Evolutionary conservation across 2,113 vertebrate species (phyloP).

Genomic region (Pagrus major): DNA sequence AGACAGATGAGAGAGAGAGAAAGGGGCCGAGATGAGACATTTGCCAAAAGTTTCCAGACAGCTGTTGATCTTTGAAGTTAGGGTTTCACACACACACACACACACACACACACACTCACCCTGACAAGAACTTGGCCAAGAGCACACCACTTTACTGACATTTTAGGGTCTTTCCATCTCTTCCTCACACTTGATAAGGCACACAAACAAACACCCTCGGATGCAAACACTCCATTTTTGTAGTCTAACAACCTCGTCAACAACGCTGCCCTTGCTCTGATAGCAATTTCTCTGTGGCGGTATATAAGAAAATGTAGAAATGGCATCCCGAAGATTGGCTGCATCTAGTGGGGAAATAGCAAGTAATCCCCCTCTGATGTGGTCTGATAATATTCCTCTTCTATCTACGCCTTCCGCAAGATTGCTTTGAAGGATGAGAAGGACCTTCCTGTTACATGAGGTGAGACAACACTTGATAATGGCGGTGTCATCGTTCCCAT

Average conservation of each 20-base stretch:
- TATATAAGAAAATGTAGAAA: constrained; percentile 30
- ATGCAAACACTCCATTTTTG: constrained; percentile 2
- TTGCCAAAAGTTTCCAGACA: constrained; percentile 60
- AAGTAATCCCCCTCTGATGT: constrained; percentile 29
- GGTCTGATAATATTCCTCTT: constrained; percentile 35
- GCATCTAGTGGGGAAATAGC: constrained; percentile 38
- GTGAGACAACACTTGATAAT: constrained; percentile 10
- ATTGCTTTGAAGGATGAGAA: constrained; percentile 30
- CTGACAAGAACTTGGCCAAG: constrained; percentile 8
- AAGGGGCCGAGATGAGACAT: constrained; percentile 41
- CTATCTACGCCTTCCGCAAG: constrained; percentile 27
- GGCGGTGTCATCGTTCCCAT: background rate
- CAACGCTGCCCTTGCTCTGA: constrained; percentile 19
- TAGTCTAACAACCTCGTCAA: constrained; percentile 43
- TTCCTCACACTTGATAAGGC: background rate
- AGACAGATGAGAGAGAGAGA: background rate
- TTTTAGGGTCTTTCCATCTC: constrained; percentile 38
- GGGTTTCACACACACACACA: too few species aligned
- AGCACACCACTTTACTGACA: constrained; percentile 5
- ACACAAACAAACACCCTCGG: constrained; percentile 5
- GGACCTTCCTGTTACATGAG: constrained; percentile 12
- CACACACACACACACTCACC: background rate
- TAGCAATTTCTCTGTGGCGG: constrained; percentile 17
- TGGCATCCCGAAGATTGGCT: constrained; percentile 41
- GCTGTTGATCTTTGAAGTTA: constrained; percentile 63